Evolutionary conservation across 2,888 invertebrate species (phyloP).

Genomic region (Cactoblastis cactorum): DNA sequence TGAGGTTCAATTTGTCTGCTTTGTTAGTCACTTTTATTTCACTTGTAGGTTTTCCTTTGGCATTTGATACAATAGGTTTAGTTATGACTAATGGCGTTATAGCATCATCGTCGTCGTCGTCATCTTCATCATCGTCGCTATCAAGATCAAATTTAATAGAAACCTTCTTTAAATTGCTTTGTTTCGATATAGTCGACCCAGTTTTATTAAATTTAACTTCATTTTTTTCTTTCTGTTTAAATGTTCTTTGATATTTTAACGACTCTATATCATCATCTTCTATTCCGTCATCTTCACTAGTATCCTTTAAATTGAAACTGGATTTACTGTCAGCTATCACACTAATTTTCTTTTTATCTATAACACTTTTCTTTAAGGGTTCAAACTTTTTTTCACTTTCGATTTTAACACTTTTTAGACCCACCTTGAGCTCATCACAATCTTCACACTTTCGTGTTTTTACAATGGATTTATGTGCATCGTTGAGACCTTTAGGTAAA

Average conservation of each 20-base stretch:
- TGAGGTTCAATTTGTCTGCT: constrained; percentile 7
- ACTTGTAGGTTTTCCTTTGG: constrained; percentile 14
- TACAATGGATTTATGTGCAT: constrained; percentile 37
- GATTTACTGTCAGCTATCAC: constrained; percentile 40
- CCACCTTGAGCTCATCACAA: constrained; percentile 58
- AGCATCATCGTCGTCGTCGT: constrained; percentile 23
- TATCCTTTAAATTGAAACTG: constrained; percentile 36
- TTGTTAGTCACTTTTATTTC: neutral
- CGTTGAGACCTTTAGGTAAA: constrained; percentile 53
- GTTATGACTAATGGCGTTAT: constrained; percentile 12
- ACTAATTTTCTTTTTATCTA: constrained; percentile 44
- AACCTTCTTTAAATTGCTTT: constrained; percentile 7
- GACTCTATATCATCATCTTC: constrained; percentile 37
- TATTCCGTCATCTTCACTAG: constrained; percentile 41
- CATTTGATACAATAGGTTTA: constrained; percentile 8
- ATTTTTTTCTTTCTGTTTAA: constrained; percentile 30
- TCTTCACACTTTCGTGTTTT: constrained; percentile 61
- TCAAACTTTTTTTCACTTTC: constrained; percentile 58
- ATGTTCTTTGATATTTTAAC: constrained; percentile 29
- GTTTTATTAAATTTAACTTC: constrained; percentile 24
- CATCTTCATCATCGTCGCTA: constrained; percentile 20
- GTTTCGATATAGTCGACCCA: constrained; percentile 17
- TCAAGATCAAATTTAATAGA: constrained; percentile 1
- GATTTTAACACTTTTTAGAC: constrained; percentile 57
- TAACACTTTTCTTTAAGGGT: constrained; percentile 48